phyloP scores from a whole-genome alignment of 1,140 invertebrate species.

The Pogonomyrmex barbatus region DNA sequence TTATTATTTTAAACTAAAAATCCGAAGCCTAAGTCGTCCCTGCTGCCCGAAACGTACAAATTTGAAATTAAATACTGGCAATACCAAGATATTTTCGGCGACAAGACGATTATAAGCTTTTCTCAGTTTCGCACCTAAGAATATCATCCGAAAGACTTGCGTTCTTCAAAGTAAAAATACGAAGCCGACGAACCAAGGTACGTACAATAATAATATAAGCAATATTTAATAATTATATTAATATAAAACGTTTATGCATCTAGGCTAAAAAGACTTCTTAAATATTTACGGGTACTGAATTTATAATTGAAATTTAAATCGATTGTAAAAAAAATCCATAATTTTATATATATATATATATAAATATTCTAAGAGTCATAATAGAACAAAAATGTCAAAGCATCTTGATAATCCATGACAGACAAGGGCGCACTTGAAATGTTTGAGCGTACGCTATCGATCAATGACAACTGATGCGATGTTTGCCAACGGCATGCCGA shows the following conservation, averaged over 20 bases:
- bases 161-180: neutral
- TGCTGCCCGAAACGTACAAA: neutral
- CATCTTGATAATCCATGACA: conserved; percentile 1
- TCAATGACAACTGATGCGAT: conserved; percentile 28
- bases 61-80: conserved; percentile 44
- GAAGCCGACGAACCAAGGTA: neutral
- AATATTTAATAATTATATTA: neutral
- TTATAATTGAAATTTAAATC: neutral
- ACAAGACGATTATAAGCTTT: conserved; percentile 6
- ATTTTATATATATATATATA: neutral
- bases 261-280: neutral
- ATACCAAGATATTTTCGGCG: conserved; percentile 16
- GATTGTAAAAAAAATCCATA: neutral
- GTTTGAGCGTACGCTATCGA: conserved; percentile 19
- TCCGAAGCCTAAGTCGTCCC: neutral
- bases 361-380: neutral
- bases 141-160: neutral
- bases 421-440: conserved; percentile 20
- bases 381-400: neutral
- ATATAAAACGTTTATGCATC: neutral
- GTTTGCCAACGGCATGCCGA: neutral
- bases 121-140: neutral
- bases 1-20: neutral
- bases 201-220: neutral
- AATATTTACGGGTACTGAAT: neutral